These are phyloP conservation scores for Anguilla anguilla DNA, from an alignment of 2,797 vertebrate species.

Conservation along the genomic window DNA sequence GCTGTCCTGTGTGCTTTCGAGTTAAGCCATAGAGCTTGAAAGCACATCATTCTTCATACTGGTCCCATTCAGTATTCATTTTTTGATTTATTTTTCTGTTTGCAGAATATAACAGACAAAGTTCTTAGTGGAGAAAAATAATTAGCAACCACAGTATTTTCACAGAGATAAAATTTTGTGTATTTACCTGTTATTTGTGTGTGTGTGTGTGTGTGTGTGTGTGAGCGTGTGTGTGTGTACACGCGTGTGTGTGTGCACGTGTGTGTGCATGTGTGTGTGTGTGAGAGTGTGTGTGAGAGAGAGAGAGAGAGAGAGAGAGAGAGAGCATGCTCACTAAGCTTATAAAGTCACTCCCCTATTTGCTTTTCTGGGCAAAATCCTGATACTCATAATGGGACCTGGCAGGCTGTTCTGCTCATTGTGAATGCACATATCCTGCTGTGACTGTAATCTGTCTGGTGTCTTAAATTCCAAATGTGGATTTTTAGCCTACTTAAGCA, in stretches of 20 bases:
- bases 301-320: not conserved
- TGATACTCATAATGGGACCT: constrained; percentile 1
- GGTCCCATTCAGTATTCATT: not conserved
- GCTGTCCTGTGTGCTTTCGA: not conserved
- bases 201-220: constrained; percentile 11
- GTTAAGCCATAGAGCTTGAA: not conserved
- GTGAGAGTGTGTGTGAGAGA: not conserved
- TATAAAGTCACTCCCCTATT: not conserved
- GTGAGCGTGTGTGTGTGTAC: not conserved
- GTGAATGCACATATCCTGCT: constrained; percentile 3
- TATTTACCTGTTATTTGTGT: not conserved
- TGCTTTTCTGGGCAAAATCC: constrained; percentile 9
- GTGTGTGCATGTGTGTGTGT: not conserved
- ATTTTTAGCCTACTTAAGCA: constrained; percentile 26
- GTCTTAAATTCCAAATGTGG: constrained; percentile 21
- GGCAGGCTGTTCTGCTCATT: constrained; percentile 4
- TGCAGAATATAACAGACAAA: not conserved
- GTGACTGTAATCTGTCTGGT: not conserved
- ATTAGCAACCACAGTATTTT: not conserved
- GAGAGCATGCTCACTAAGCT: not conserved
- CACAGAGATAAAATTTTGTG: not conserved
- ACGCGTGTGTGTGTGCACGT: not conserved
- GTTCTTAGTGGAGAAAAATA: not conserved
- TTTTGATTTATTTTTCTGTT: not conserved
- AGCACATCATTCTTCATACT: not conserved